Conservation (phyloP, 2,888 invertebrate species). For the Amorpha juglandis region DNA sequence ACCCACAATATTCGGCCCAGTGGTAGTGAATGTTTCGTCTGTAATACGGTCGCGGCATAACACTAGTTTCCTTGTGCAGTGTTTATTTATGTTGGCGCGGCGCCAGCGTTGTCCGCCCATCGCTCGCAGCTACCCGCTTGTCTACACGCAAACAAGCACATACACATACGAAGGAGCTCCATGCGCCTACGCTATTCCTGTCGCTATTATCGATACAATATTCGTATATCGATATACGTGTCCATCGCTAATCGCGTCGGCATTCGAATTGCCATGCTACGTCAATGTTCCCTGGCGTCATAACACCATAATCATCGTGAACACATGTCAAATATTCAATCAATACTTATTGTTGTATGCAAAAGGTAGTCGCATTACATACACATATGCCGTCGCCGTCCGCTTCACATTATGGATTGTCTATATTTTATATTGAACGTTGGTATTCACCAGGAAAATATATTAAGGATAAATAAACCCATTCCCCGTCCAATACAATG, state of each 20-base stretch:
- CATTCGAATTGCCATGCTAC: slow-evolving; percentile 54
- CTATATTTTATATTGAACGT: neutral
- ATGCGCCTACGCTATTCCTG: slow-evolving; percentile 66
- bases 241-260: slow-evolving; percentile 70
- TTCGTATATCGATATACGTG: slow-evolving; percentile 62
- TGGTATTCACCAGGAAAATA: slow-evolving; percentile 33
- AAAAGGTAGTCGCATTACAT: slow-evolving; percentile 52
- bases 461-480: slow-evolving; percentile 33
- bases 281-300: slow-evolving; percentile 72
- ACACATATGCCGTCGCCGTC: neutral
- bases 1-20: slow-evolving; percentile 82
- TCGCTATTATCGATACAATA: slow-evolving; percentile 65
- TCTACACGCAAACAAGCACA: slow-evolving; percentile 72
- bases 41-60: slow-evolving; percentile 83
- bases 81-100: slow-evolving; percentile 80
- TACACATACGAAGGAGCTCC: slow-evolving; percentile 59
- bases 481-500: slow-evolving; percentile 1
- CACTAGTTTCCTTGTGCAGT: slow-evolving; percentile 84
- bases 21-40: slow-evolving; percentile 83
- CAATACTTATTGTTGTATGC: slow-evolving; percentile 63
- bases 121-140: slow-evolving; percentile 62
- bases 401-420: neutral
- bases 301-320: slow-evolving; percentile 55
- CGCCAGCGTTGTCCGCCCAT: slow-evolving; percentile 79
- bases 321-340: slow-evolving; percentile 59